Evolutionary conservation across 1,140 invertebrate species (phyloP).

Genomic region (Muscidifurax raptorellus): DNA sequence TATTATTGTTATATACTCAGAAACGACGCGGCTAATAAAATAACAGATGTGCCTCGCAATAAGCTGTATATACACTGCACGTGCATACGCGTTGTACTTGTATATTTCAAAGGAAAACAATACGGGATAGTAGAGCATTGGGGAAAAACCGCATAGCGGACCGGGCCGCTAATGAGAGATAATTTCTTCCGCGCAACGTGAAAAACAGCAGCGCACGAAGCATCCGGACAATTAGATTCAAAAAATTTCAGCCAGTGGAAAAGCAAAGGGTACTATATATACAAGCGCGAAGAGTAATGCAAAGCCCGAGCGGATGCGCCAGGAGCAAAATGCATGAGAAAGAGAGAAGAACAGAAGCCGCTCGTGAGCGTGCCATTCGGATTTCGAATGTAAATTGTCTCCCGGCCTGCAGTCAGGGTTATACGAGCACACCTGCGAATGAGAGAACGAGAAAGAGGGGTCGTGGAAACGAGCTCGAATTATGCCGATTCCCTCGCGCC

Average conservation of each 20-base stretch:
- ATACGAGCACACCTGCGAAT: slow-evolving; percentile 29
- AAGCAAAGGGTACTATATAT: not conserved
- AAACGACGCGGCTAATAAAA: not conserved
- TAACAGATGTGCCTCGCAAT: no score
- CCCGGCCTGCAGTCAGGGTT: not conserved
- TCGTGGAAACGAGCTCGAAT: slow-evolving; percentile 41
- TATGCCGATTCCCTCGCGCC: slow-evolving; percentile 24
- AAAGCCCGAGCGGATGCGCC: not conserved
- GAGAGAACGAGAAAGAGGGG: slow-evolving; percentile 37
- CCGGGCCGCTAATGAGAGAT: not conserved
- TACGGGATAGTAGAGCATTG: not conserved
- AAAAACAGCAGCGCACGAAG: not conserved
- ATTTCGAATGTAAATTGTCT: slow-evolving; percentile 48
- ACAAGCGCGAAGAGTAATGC: not conserved
- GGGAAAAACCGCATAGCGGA: not conserved
- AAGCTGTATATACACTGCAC: no score
- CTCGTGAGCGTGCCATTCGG: slow-evolving; percentile 23
- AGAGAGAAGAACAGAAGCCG: not conserved
- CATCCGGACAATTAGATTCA: not conserved
- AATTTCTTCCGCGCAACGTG: not conserved
- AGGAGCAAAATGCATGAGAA: slow-evolving; percentile 3
- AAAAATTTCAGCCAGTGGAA: not conserved
- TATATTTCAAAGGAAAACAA: not conserved
- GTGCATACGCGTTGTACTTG: not conserved
- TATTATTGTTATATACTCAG: no score